Conservation (phyloP, 2,113 vertebrate species). For the Apodemus speciosus region DNA sequence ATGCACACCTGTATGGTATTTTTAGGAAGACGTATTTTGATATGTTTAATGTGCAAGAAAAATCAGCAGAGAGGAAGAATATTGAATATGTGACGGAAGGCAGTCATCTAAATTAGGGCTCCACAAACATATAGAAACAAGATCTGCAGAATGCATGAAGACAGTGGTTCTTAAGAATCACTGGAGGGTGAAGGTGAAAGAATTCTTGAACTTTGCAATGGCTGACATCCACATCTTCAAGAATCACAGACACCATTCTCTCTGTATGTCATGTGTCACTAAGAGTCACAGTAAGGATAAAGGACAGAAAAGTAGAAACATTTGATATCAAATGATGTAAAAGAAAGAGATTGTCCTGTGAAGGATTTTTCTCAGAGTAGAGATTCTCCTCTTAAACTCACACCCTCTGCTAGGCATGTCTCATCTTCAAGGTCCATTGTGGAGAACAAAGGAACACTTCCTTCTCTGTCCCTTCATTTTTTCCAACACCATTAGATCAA, state of each 20-base stretch:
- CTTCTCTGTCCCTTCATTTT: not conserved
- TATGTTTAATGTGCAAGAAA: not conserved
- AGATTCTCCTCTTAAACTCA: not conserved
- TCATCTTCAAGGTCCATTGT: rapidly evolving
- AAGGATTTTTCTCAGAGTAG: not conserved
- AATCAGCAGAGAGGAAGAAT: not conserved
- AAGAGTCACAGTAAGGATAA: not conserved
- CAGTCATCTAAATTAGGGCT: not conserved
- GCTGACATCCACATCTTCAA: not conserved
- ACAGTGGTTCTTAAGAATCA: not conserved
- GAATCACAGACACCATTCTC: not conserved
- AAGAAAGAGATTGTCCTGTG: not conserved
- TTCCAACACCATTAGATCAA: not conserved
- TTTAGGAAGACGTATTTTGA: not conserved
- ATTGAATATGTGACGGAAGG: not conserved
- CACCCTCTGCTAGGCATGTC: not conserved
- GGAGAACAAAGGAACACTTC: not conserved
- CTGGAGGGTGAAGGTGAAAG: not conserved
- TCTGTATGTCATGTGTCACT: not conserved
- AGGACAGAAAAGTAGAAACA: not conserved
- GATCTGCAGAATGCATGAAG: not conserved
- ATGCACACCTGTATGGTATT: not conserved
- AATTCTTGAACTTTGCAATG: not conserved
- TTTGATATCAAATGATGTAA: not conserved
- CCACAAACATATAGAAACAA: not conserved